Conservation (phyloP, 2,888 invertebrate species). For the Drosophila vallismaia region DNA sequence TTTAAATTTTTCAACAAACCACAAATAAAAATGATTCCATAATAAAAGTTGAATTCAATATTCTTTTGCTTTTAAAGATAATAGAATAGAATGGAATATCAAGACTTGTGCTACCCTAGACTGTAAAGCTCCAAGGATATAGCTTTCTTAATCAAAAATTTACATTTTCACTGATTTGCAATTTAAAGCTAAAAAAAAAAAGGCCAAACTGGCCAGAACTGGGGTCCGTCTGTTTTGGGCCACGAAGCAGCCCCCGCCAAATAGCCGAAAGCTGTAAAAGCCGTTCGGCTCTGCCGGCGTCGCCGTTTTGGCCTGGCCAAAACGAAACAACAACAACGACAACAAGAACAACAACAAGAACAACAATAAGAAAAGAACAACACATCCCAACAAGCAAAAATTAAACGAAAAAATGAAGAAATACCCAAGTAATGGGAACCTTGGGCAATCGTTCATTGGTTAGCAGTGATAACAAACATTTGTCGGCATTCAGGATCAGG, state of each 20-base stretch:
- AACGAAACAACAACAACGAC: slow-evolving; percentile 8
- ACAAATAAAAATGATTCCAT: too few species aligned
- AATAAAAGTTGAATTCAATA: too few species aligned
- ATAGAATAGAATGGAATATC: too few species aligned
- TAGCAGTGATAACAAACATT: slow-evolving; percentile 41
- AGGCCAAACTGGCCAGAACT: not conserved
- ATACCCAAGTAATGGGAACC: slow-evolving; percentile 33
- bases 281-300: slow-evolving; percentile 18
- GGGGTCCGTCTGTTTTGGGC: slow-evolving; percentile 25
- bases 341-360: not conserved
- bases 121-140: too few species aligned
- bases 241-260: slow-evolving; percentile 15
- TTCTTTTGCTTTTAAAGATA: too few species aligned
- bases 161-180: too few species aligned
- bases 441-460: slow-evolving; percentile 45
- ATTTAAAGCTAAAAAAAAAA: not conserved
- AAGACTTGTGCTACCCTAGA: too few species aligned
- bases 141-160: too few species aligned
- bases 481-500: slow-evolving; percentile 23
- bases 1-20: too few species aligned
- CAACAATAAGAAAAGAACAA: slow-evolving; percentile 6
- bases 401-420: slow-evolving; percentile 4
- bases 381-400: slow-evolving; percentile 10
- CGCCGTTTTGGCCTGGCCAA: slow-evolving; percentile 37
- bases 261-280: slow-evolving; percentile 15